Base-by-base conservation (phyloP, 2,113 vertebrate species). In the Orthonyx spaldingii region DNA sequence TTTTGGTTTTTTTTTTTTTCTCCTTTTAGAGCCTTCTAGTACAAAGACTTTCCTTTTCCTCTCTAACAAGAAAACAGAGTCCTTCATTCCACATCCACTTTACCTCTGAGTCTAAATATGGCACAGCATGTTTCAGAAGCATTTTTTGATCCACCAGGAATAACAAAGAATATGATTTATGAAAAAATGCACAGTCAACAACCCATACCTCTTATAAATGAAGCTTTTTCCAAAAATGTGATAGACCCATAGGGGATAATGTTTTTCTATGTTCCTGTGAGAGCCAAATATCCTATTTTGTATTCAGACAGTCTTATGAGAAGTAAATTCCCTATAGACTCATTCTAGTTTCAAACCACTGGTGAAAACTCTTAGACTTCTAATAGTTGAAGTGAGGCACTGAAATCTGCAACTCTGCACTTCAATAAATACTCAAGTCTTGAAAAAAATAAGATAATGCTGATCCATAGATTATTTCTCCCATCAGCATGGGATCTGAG, bases 141-240 rank as follows among this genome's bases (percentile, higher is more conserved):
- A 64, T 49, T 78, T 93, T 94, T 64, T 68, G 14, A 52, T 84
- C 91, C 61, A 87, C 28, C 20, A 78, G 81, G 87, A 95, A 94
- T 84, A 94, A 85, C 41, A 87, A 93, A 89, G 80, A 87, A 84
- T 49, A 82, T 56, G 72, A 94, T 60, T 68, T 68, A 82, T 21
- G 59, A 46, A 81, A 91, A 96, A 95, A 76, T 57, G 89, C 93
- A 84, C 4, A 75, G 77, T 92, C 91, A 95, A 60, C 91, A 92
- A 68, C 79, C 95, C n/a, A 64, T 14, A 37, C 11, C 22, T 71
- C 68, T 68, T 84, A 84, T 14, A 75, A 77, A 68, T 27, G 8
- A 91, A 84, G n/a, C 24, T 87, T 94, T 94, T 84, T 71, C 44
- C 30, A 87, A 92, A 93, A 94, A 87, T 84, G 37, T 92, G 93